phyloP scores from a whole-genome alignment of 2,113 vertebrate species.

The Oreochromis niloticus region DNA sequence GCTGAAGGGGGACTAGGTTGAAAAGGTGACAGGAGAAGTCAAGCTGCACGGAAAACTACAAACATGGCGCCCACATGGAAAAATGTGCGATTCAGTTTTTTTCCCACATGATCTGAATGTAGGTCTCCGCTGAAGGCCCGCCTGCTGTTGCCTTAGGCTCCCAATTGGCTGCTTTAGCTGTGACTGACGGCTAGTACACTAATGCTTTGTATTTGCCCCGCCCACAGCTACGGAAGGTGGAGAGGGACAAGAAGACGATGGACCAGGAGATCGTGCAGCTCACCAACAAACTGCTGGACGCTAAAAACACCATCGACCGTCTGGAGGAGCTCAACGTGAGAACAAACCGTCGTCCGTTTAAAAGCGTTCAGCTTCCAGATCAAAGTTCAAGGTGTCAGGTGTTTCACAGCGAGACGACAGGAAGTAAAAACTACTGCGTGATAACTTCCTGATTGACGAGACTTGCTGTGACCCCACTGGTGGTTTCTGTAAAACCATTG shows the following conservation, averaged over 20 bases:
- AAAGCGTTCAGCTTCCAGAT: neutral
- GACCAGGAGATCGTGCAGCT: conserved; percentile 98
- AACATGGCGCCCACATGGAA: neutral
- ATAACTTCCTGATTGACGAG: neutral
- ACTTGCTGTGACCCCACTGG: neutral
- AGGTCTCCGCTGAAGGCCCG: neutral
- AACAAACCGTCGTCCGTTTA: neutral
- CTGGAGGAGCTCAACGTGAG: conserved; percentile 92
- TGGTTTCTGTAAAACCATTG: neutral
- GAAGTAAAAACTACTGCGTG: neutral
- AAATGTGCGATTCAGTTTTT: neutral
- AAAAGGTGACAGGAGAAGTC: neutral
- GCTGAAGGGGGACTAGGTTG: neutral
- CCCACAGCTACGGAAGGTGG: conserved; percentile 91
- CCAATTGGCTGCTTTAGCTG: neutral
- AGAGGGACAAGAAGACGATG: conserved; percentile 93
- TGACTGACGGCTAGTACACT: neutral
- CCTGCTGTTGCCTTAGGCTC: neutral
- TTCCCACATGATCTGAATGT: conserved; percentile 54
- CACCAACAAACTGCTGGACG: conserved; percentile 94
- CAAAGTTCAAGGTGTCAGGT: neutral
- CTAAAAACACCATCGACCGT: conserved; percentile 91
- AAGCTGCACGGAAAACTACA: neutral
- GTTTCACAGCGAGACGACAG: neutral
- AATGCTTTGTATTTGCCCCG: neutral